Evolutionary conservation across 2,797 vertebrate species (phyloP).

Genomic region (Simalia tracyae): DNA sequence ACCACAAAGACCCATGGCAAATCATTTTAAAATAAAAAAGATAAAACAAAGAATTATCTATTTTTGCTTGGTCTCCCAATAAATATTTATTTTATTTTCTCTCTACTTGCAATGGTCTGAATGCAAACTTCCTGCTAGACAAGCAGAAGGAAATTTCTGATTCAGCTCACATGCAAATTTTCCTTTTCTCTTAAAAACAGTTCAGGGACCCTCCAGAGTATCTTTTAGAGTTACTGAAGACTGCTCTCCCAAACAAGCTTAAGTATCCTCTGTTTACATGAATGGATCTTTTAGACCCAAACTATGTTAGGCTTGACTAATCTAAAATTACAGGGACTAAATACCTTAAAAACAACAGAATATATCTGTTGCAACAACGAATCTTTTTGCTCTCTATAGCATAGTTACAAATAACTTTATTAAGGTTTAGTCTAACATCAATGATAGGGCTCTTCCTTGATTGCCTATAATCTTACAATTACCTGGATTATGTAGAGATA

Average conservation of each 20-base stretch:
- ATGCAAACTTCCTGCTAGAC: not conserved
- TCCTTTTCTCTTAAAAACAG: not conserved
- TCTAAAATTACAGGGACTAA: not conserved
- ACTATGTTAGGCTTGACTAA: not conserved
- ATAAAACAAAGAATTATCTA: not conserved
- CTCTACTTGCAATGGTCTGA: not conserved
- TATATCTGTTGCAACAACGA: not conserved
- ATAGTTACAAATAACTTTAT: not conserved
- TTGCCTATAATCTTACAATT: not conserved
- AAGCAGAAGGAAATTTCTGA: not conserved
- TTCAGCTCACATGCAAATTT: not conserved
- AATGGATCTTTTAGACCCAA: not conserved
- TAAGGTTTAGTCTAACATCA: not conserved
- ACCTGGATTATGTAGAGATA: not conserved
- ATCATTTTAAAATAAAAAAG: not conserved
- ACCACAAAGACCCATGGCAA: not conserved
- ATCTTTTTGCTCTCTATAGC: not conserved
- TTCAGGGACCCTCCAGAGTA: not conserved
- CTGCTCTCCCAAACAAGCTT: not conserved
- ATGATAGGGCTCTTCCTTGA: not conserved
- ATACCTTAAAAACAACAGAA: not conserved
- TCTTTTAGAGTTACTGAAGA: not conserved
- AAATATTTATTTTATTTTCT: not conserved
- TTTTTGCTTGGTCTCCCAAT: constrained; percentile 3
- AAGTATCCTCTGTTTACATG: not conserved